A percentile compares a stretch with the other conserved stretches of the same genome.
phyloP scores from a whole-genome alignment of 1,140 invertebrate species.

The Aphelinus atriplicis region DNA sequence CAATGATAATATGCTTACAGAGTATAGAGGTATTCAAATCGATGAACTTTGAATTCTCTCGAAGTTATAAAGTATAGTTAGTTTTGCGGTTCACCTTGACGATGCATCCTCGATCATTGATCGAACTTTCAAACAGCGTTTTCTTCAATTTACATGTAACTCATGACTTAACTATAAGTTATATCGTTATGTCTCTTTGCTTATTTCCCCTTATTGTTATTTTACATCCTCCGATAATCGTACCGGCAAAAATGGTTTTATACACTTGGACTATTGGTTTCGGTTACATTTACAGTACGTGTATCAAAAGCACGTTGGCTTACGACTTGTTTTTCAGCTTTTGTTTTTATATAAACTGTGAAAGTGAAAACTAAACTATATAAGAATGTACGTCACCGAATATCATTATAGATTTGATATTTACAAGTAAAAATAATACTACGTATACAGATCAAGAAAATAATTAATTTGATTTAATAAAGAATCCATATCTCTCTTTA shows the following conservation, averaged over 20 bases:
- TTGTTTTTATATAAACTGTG: constrained; percentile 11
- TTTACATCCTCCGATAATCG: constrained; percentile 32
- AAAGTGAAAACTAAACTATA: constrained; percentile 20
- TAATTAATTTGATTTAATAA: no score
- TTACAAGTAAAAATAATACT: no score
- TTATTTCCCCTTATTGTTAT: constrained; percentile 1
- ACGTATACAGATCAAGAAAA: no score
- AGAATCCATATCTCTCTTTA: no score
- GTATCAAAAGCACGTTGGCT: constrained; percentile 31
- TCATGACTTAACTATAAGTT: constrained; percentile 28
- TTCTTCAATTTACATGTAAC: constrained; percentile 33
- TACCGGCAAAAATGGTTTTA: constrained; percentile 23
- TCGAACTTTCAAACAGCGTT: constrained; percentile 26
- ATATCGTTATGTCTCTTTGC: constrained; percentile 1
- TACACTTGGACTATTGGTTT: constrained; percentile 35
- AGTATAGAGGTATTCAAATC: constrained; percentile 62
- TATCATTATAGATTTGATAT: background rate
- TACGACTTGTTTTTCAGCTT: constrained; percentile 7
- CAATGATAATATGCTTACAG: constrained; percentile 62
- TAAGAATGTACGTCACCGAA: constrained; percentile 15
- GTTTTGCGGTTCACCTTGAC: constrained; percentile 4
- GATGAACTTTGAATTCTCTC: constrained; percentile 56
- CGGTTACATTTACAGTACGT: constrained; percentile 34
- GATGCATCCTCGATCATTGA: constrained; percentile 38
- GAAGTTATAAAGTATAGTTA: constrained; percentile 34